Base-by-base conservation (phyloP, 23 tunicate species). In the Aplidium turbinatum region DNA sequence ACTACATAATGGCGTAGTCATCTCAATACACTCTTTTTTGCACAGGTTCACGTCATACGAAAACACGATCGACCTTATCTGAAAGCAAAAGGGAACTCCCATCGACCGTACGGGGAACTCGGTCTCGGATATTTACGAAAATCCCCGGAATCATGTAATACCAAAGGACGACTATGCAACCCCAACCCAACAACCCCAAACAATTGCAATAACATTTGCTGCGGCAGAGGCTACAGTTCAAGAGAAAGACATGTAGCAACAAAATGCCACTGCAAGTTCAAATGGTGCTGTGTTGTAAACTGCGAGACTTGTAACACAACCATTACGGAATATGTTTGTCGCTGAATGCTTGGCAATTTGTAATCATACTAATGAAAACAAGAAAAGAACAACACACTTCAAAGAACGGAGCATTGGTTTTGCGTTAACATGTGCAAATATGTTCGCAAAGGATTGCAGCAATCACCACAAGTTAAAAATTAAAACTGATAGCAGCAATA, bases 281-380 rank as follows among this genome's bases (percentile, higher is more conserved):
- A 38, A 7, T 84, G 91, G 91, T 84, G 91, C 55, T 84, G 91
- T 54, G n/a, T 22, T 7, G 91, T 84, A 2, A 42, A 28, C 24
- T 84, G 91, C 35, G 33, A 69, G 3, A 27, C 73, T 24, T 84
- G 91, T 35, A 67, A 69, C 1, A 63, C 46, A 24, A 66, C 68
- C 33, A 30, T 34, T 20, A 58, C 60, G 35, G 85, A 84, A 47
- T 35, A 84, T 35, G 47, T 38, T 7, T 84, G 91, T 45, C 70
- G 56, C 13, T 84, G 81, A 84, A 36, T 4, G 11, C 34, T 3
- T 35, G 5, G 61, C 61, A 20, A 16, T n/a, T n/a, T n/a, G n/a
- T n/a, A n/a, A n/a, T n/a, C n/a, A n/a, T n/a, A n/a, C n/a, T n/a
- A n/a, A n/a, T n/a, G n/a, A n/a, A n/a, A n/a, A n/a, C n/a, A n/a